Base-by-base conservation (phyloP, 1,140 invertebrate genomes). In the Drosophila kikkawai region DNA sequence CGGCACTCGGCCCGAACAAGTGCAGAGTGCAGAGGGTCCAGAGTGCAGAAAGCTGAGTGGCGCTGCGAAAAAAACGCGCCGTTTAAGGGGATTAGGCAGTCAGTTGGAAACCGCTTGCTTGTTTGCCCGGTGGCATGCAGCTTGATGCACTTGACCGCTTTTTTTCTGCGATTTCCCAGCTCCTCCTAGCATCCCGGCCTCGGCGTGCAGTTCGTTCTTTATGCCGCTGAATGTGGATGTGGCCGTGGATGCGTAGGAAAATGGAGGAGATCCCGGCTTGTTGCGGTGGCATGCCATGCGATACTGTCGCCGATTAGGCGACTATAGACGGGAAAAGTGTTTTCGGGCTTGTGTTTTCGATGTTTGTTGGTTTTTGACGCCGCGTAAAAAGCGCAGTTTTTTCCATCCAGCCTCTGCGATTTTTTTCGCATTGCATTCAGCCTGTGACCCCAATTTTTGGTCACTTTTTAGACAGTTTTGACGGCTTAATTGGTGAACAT, bases 81-180 rank as follows among this genome's bases (percentile, higher is more conserved):
- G 80, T 87, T 87, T 87, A 87, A 88, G 80, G 83, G 83, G 84
- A 88, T 87, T 87, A 88, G 84, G 83, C 83, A 87, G 83, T 87
- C 84, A 87, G 83, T 88, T 87, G 83, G 84, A 87, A 87, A 80
- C 83, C 83, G 83, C 83, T 87, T 88, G 83, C 67, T 70, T 70
- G 67, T 87, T 87, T 87, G 83, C 76, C 84, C 83, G 86, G 83
- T 87, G 83, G 83, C 83, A 87, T 87, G 83, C 83, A 87, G 84
- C 83, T 88, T 87, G 83, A 87, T 87, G 83, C 83, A 87, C 84
- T 87, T 88, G 71, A 80, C 80, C 75, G 61, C 82, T 87, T 86
- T 86, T 84, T 83, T 78, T 64, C 51, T 53, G 59, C 58, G 59
- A 50, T 50, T 42, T 74, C 36, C 45, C 50, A 48, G 22, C 19